phyloP scores from a whole-genome alignment of 2,113 vertebrate species.

The Rhinolophus ferrumequinum region DNA sequence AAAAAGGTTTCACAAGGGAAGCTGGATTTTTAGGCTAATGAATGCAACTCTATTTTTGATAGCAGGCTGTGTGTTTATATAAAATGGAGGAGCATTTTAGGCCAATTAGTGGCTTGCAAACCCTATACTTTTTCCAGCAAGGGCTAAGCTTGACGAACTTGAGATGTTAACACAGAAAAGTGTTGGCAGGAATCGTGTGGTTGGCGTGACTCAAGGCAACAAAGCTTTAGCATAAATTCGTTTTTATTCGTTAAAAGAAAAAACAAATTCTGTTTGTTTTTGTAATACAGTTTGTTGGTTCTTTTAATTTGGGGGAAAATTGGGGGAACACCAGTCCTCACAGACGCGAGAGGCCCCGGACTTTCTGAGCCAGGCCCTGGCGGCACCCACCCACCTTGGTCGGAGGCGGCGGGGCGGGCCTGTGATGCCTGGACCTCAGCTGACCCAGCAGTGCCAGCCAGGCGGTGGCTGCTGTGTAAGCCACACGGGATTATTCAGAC shows the following conservation, averaged over 20 bases:
- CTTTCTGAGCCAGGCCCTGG: constrained; percentile 1
- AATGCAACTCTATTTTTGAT: constrained; percentile 78
- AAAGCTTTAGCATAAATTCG: constrained; percentile 75
- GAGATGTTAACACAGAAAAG: constrained; percentile 50
- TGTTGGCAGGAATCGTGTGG: constrained; percentile 45
- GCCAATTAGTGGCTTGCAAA: constrained; percentile 79
- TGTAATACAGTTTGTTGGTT: constrained; percentile 72
- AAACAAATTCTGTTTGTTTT: constrained; percentile 75
- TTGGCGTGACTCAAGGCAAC: constrained; percentile 62
- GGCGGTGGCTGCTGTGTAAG: neutral
- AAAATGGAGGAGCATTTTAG: constrained; percentile 75
- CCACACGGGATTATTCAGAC: constrained; percentile 60
- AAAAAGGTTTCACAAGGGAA: constrained; percentile 61
- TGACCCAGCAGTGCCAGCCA: constrained; percentile 58
- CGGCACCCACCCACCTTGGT: constrained; percentile 64
- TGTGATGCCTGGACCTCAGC: constrained; percentile 72
- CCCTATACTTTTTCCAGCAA: constrained; percentile 72
- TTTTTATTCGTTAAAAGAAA: constrained; percentile 77
- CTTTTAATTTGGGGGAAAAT: constrained; percentile 76
- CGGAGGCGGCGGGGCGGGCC: constrained; percentile 45
- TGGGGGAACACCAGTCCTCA: constrained; percentile 68
- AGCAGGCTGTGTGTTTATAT: constrained; percentile 73
- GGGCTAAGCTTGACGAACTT: constrained; percentile 69
- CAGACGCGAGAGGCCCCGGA: constrained; percentile 58
- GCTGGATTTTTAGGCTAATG: constrained; percentile 66